Evolutionary conservation across 2,113 vertebrate species (phyloP).

Genomic region (Ciconia stormi): DNA sequence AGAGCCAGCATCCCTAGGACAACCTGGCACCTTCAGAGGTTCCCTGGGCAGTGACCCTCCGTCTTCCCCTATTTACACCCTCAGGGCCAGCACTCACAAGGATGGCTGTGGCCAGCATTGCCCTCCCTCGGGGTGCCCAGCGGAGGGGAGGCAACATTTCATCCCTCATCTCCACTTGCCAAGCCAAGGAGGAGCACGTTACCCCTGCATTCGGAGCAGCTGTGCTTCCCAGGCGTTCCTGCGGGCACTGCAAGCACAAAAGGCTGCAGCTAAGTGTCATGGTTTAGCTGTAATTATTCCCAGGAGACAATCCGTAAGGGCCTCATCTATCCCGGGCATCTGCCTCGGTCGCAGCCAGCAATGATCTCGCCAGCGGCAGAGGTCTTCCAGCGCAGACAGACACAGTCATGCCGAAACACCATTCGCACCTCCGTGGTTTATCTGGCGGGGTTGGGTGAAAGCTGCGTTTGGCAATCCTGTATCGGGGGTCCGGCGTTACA

Average conservation of each 20-base stretch:
- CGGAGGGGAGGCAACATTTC: background rate
- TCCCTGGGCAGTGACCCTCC: background rate
- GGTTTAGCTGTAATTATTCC: background rate
- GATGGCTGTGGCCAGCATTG: background rate
- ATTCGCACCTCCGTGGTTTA: fast-evolving
- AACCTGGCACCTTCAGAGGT: background rate
- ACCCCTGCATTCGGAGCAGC: background rate
- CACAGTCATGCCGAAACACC: background rate
- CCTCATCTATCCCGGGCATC: background rate
- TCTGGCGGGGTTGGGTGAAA: fast-evolving
- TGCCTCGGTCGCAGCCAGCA: background rate
- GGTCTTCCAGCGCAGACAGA: background rate
- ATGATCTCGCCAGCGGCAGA: background rate
- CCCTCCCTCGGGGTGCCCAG: fast-evolving
- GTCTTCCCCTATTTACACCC: background rate
- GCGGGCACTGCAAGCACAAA: background rate
- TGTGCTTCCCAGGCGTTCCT: background rate
- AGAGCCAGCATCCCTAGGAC: background rate
- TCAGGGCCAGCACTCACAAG: background rate
- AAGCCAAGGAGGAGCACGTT: background rate
- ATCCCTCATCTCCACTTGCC: background rate
- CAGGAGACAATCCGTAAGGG: background rate
- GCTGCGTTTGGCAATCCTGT: fast-evolving
- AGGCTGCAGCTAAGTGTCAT: background rate
- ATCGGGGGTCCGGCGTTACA: fast-evolving